Conservation (phyloP, 2,113 vertebrate genomes). For the Dascyllus trimaculatus region DNA sequence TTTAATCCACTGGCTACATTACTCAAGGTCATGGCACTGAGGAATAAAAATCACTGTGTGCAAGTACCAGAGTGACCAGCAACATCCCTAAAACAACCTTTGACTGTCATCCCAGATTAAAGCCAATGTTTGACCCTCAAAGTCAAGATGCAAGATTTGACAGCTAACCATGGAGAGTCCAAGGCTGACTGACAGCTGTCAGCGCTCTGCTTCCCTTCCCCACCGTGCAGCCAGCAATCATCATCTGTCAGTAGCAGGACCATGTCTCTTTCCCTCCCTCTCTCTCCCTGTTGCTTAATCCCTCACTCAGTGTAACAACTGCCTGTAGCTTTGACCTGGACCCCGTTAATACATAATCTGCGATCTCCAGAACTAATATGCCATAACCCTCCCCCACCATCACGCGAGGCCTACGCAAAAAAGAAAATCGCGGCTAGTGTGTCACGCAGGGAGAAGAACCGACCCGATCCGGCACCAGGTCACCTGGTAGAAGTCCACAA, state of each 20-base stretch:
- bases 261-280: slow-evolving; percentile 2
- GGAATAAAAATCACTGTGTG: neutral
- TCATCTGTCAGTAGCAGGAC: slow-evolving; percentile 38
- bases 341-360: slow-evolving; percentile 74
- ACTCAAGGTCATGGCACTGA: slow-evolving; percentile 9
- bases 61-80: slow-evolving; percentile 20
- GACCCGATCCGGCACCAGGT: slow-evolving; percentile 60
- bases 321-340: slow-evolving; percentile 61
- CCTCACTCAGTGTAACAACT: slow-evolving; percentile 66
- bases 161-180: slow-evolving; percentile 33
- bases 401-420: slow-evolving; percentile 26
- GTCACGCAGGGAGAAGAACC: slow-evolving; percentile 58
- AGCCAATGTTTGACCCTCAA: slow-evolving; percentile 54
- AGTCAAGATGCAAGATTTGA: slow-evolving; percentile 24
- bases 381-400: slow-evolving; percentile 37
- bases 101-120: slow-evolving; percentile 58
- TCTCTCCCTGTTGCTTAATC: slow-evolving; percentile 56
- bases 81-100: slow-evolving; percentile 41
- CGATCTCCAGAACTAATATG: slow-evolving; percentile 68
- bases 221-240: slow-evolving; percentile 37
- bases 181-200: slow-evolving; percentile 68
- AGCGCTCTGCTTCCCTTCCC: slow-evolving; percentile 40
- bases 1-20: slow-evolving; percentile 9
- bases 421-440: slow-evolving; percentile 50
- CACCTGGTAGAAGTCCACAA: slow-evolving; percentile 51